Evolutionary conservation across 2,888 invertebrate species (phyloP).

Genomic region (Teleiodes luculella): DNA sequence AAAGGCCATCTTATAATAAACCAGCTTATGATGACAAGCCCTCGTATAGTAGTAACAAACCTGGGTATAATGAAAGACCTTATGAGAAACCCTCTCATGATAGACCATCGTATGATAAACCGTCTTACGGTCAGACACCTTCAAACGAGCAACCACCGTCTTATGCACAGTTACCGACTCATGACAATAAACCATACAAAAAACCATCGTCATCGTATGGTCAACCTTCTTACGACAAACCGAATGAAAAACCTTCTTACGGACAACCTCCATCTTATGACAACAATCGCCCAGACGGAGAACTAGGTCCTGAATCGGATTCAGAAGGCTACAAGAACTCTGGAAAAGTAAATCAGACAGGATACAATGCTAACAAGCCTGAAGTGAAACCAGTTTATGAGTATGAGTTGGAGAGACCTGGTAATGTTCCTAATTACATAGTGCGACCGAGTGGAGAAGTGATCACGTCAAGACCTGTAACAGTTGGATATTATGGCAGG

Average conservation of each 20-base stretch:
- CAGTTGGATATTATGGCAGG: constrained; percentile 50
- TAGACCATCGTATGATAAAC: constrained; percentile 16
- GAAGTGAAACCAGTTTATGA: constrained; percentile 64
- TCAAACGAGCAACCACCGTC: constrained; percentile 17
- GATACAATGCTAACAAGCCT: background rate
- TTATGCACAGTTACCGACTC: constrained; percentile 16
- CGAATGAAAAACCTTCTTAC: background rate
- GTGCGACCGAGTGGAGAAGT: constrained; percentile 51
- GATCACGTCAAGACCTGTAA: constrained; percentile 59
- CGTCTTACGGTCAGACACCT: constrained; percentile 9
- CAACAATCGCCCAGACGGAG: constrained; percentile 11
- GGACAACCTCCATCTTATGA: background rate
- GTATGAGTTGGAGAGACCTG: constrained; percentile 51
- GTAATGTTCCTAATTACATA: constrained; percentile 52
- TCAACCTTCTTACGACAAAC: background rate
- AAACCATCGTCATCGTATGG: constrained; percentile 16
- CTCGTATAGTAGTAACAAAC: constrained; percentile 23
- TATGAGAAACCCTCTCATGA: constrained; percentile 21
- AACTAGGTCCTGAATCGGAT: constrained; percentile 1
- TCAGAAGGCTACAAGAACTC: constrained; percentile 15
- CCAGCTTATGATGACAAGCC: constrained; percentile 25
- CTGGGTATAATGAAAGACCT: constrained; percentile 21
- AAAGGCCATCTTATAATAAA: constrained; percentile 13
- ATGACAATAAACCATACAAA: background rate
- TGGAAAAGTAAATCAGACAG: constrained; percentile 21